A percentile compares a stretch with the other conserved stretches of the same genome.
phyloP scores from a whole-genome alignment of 2,888 invertebrate species.

The Acronicta leporina region DNA sequence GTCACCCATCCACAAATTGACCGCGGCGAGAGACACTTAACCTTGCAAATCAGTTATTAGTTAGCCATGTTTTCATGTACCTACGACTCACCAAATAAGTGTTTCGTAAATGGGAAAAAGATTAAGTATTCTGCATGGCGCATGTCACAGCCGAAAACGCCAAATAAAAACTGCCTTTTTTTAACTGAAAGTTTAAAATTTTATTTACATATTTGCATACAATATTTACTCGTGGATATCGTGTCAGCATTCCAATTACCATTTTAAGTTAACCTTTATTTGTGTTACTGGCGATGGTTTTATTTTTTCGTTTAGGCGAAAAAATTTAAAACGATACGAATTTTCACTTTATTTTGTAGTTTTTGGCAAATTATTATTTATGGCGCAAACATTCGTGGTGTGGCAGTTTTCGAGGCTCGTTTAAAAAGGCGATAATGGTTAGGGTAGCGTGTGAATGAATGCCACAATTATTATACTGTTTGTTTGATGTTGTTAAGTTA shows the following conservation, averaged over 20 bases:
- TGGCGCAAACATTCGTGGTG: constrained; percentile 68
- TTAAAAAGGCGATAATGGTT: constrained; percentile 68
- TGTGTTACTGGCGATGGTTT: constrained; percentile 37
- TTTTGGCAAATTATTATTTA: constrained; percentile 72
- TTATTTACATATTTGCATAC: constrained; percentile 64
- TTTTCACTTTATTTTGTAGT: constrained; percentile 57
- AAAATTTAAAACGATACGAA: constrained; percentile 49
- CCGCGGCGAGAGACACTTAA: too few species aligned
- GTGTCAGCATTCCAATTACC: constrained; percentile 67
- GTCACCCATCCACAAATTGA: too few species aligned
- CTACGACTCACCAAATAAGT: background rate
- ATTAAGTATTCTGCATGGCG: constrained; percentile 15
- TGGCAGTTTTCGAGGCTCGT: constrained; percentile 70
- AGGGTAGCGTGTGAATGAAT: constrained; percentile 29
- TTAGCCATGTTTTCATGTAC: background rate
- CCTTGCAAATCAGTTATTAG: background rate
- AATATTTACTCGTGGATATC: constrained; percentile 63
- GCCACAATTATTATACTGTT: constrained; percentile 12
- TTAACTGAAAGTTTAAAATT: constrained; percentile 49
- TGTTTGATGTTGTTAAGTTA: background rate
- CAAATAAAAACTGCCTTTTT: constrained; percentile 43
- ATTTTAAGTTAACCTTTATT: constrained; percentile 67
- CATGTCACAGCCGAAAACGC: constrained; percentile 22
- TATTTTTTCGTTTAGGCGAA: constrained; percentile 47
- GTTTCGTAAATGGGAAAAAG: constrained; percentile 4